Evolutionary conservation across 2,113 vertebrate genomes (phyloP), one percentile per base, ranked within the genome.

Genomic region (Crocuta crocuta): DNA sequence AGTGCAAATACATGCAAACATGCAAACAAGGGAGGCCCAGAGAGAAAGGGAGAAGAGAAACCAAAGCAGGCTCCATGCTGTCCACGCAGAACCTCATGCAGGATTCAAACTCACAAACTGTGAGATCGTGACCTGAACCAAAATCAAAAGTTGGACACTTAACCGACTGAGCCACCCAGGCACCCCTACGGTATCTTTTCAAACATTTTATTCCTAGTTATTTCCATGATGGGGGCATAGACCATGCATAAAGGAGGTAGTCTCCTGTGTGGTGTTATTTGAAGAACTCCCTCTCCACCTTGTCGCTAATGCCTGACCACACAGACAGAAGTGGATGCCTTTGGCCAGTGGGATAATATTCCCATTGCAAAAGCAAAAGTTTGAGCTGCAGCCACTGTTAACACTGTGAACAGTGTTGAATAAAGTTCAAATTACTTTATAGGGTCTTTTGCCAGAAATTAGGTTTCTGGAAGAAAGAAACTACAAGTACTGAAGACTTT

Each of bases 401-500:
- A 83, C 45, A 70, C 24, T 92, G 21, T 71, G 65, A 87, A 83
- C 53, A 83, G 10, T 89, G n/a, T 79, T 55, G 53, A 55, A 17
- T 55, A 55, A 55, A 43, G 24, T 58, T 82, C 80, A 33, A 96
- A 50, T 84, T 55, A 10, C 4, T 74, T 78, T 94, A 45, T 10
- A 55, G 31, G 17, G 2, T 48, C 70, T 96, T 93, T 50, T 91
- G 50, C 66, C 16, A 45, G 80, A 97, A 94, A 91, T 70, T 84
- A 55, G 3, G 23, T 85, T 93, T 85, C 55, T 93, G n/a, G 58
- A 81, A 79, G n/a, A 83, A 39, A n/a, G 12, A 79, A 58, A 65
- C 82, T 48, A 21, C 19, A 84, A 71, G 12, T 55, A 55, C 31
- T 79, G 33, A 91, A 93, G 61, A 89, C 31, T 73, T 48, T 39